Base-by-base conservation (phyloP, 2,888 invertebrate species). In the Digitonthophagus gazella region DNA sequence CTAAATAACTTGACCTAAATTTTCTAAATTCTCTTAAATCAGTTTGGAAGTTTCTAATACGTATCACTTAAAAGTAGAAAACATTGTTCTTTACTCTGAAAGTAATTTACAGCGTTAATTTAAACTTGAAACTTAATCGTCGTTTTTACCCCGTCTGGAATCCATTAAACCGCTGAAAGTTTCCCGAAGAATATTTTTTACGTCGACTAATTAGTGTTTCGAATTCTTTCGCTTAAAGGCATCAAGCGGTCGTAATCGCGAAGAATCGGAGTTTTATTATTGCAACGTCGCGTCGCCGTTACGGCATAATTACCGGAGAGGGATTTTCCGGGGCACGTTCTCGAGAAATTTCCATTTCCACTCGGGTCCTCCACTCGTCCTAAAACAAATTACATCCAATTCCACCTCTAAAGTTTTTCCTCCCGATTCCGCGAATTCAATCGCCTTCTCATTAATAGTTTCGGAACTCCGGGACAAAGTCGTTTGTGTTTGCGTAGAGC, bases 401-500 rank as follows among this genome's bases (percentile, higher is more conserved):
- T 72, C 70, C 28, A 67, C 67, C 68, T 69, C 28, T 44, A 44
- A 44, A 44, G 28, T 44, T 44, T 44, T 44, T 44, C 28, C 28
- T 44, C 28, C 28, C 28, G 61, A n/a, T 61, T 19, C 20, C 61
- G n/a, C 18, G 19, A 15, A 61, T 20, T 61, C 70, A 72, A 72
- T 71, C 70, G 70, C 64, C 72, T 73, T 71, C 71, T 73, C 69
- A 71, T 72, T 73, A 67, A 69, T 67, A 67, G 67, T 54, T 44
- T 66, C 67, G 19, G 54, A 67, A 68, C 65, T 65, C 67, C 63
- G 11, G 44, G 67, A 63, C 65, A 68, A 66, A 66, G 66, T 69
- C 66, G 70, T 72, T 54, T 67, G 63, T 67, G 72, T 71, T 72
- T 72, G 73, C 74, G 72, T 73, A 71, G 69, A 67, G 71, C 70